Conservation (phyloP, 2,113 vertebrate species). For the Brachypteracias leptosomus region DNA sequence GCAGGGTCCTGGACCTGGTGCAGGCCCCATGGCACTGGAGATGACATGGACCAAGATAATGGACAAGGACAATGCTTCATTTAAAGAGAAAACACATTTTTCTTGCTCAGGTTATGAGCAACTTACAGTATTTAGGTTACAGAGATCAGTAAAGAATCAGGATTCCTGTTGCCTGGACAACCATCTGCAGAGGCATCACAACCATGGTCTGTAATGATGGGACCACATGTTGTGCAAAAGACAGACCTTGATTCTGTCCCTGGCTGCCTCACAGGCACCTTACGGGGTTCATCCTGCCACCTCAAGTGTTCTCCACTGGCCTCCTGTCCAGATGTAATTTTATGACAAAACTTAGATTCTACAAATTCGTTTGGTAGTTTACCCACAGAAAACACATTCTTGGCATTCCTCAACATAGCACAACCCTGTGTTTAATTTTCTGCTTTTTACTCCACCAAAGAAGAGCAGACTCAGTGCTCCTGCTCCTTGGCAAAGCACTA, state of each 20-base stretch:
- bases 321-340: not conserved
- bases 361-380: not conserved
- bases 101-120: no score
- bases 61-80: no score
- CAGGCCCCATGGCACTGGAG: not conserved
- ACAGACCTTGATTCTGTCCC: not conserved
- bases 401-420: not conserved
- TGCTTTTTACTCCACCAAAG: not conserved
- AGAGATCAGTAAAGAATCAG: not conserved
- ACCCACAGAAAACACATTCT: not conserved
- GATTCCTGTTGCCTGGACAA: not conserved
- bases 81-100: no score
- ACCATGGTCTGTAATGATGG: fast-evolving
- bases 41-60: not conserved
- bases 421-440: not conserved
- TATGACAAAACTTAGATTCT: not conserved
- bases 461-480: not conserved
- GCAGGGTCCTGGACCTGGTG: not conserved
- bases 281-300: fast-evolving
- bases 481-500: not conserved
- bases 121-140: not conserved
- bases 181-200: not conserved
- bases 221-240: fast-evolving
- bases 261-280: not conserved
- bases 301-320: not conserved